Evolutionary conservation across 2,888 invertebrate genomes (phyloP), one percentile per base, ranked within the genome.

Genomic region (Dexiosoma caninum): DNA sequence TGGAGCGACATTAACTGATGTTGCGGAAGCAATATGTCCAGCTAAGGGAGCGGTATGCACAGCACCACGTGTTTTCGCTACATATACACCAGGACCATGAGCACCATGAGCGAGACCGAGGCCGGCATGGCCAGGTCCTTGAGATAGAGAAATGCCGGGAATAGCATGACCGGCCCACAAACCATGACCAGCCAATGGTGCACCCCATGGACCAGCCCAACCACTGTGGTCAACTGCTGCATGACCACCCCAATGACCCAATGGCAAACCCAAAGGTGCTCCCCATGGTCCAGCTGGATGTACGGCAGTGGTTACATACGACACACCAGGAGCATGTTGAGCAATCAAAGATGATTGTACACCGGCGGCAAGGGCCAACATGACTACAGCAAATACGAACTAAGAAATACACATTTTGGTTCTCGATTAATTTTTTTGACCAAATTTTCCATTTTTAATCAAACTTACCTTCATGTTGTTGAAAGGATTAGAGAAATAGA

Each of bases 21-120:
- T 67, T 4, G 83, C 75, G 0, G 82, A 72, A 10, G 76, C 82
- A 35, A 55, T 79, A 40, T 79, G 79, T 35, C 90, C 90, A 64
- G 89, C 86, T 59, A 90, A 85, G 66, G 90, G 90, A 57, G 90
- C 90, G 40, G 88, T 86, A 77, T 90, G 90, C 37, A 90, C 86
- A 72, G 90, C 89, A 77, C 90, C 90, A 84, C 89, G 90, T 37
- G 89, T 90, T 84, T 90, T 86, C 74, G 90, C 90, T 5, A 90
- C 88, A 82, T 90, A 90, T 49, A 76, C 82, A 40, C 74, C 62
- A n/a, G 21, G 69, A 32, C 64, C 71, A 53, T 75, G 67, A 55
- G 70, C 60, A 40, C 62, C 81, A 44, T 69, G 81, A 27, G 59
- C 71, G 10, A 76, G 72, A 30, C 64, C 74, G 85, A 89, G 83